Percentiles rank a stretch among this genome's conserved stretches.
phyloP scores from a whole-genome alignment of 2,888 invertebrate species.

The Sipunculus nudus region DNA sequence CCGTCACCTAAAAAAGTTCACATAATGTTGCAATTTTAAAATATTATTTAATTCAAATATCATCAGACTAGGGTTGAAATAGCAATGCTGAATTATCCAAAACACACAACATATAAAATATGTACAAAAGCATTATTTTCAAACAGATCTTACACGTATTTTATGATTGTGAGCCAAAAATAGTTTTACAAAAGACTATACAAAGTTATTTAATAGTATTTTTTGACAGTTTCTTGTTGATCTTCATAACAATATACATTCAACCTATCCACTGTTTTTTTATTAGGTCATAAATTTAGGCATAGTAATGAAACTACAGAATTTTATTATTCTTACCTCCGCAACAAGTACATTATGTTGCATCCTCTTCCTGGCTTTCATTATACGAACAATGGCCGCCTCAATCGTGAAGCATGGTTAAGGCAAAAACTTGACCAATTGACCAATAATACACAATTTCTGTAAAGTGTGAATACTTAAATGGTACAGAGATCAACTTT shows the following conservation, averaged over 20 bases:
- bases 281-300: not conserved
- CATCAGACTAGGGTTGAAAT: not conserved
- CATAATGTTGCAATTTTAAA: not conserved
- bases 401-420: conserved; percentile 75
- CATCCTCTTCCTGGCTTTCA: conserved; percentile 97
- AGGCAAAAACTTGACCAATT: conserved; percentile 43
- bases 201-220: too few relatives aligned
- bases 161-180: too few relatives aligned
- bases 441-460: not conserved
- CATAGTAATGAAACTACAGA: not conserved
- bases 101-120: not conserved
- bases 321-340: conserved; percentile 72
- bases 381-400: conserved; percentile 98
- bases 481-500: too few relatives aligned
- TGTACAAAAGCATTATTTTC: too few relatives aligned
- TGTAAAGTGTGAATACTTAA: too few relatives aligned
- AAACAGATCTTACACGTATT: too few relatives aligned
- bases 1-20: conserved; percentile 74
- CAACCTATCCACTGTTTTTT: not conserved
- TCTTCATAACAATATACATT: too few relatives aligned
- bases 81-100: not conserved
- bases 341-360: conserved; percentile 87
- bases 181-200: too few relatives aligned
- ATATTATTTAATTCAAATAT: not conserved
- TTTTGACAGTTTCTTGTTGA: too few relatives aligned